These are phyloP conservation scores for Todiramphus saurophagus DNA, from an alignment of 2,113 vertebrate genomes.

Conservation along the genomic window DNA sequence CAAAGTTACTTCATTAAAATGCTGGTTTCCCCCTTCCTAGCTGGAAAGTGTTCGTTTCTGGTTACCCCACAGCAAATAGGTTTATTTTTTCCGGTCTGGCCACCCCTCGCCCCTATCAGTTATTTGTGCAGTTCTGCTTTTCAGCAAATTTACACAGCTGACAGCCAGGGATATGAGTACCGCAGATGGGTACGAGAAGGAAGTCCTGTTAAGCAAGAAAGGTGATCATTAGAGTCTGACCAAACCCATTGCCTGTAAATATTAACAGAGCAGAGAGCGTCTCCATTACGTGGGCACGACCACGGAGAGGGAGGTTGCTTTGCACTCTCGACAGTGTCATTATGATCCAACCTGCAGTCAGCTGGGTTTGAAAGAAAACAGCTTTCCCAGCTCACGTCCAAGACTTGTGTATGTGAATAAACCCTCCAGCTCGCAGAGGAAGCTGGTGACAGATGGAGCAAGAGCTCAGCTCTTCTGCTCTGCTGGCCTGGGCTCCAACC, in stretches of 20 bases:
- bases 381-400: conserved; percentile 38
- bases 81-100: not conserved
- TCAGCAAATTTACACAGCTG: conserved; percentile 55
- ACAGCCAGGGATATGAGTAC: not conserved
- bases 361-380: conserved; percentile 3
- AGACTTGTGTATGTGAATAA: conserved; percentile 1
- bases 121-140: conserved; percentile 61
- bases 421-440: conserved; percentile 1
- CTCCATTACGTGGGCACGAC: not conserved
- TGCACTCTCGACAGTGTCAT: rapidly evolving
- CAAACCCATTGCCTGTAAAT: not conserved
- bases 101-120: conserved; percentile 6
- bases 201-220: conserved; percentile 30
- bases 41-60: not conserved
- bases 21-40: not conserved
- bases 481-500: not conserved
- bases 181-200: not conserved
- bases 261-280: not conserved
- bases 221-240: conserved; percentile 17
- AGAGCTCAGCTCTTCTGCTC: conserved; percentile 35
- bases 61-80: not conserved
- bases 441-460: conserved; percentile 43
- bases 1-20: not conserved
- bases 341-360: not conserved
- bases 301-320: not conserved